Evolutionary conservation across 2,888 invertebrate species (phyloP).

Genomic region (Ophion costatus): DNA sequence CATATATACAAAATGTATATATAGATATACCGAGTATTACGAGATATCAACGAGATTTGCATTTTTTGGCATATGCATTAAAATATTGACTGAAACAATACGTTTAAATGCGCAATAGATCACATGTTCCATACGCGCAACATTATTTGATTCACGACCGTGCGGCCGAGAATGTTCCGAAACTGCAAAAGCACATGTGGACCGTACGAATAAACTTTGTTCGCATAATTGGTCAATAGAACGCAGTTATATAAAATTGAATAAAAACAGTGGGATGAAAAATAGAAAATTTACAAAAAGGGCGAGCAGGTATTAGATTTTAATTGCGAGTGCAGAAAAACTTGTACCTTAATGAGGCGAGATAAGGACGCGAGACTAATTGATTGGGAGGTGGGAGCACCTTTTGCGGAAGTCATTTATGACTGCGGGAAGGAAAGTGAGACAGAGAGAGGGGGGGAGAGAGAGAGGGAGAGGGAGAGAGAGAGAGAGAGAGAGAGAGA

Average conservation of each 20-base stretch:
- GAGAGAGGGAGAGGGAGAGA: too few relatives aligned
- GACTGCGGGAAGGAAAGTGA: background rate
- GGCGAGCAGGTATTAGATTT: background rate
- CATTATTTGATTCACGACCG: too few relatives aligned
- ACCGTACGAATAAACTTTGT: background rate
- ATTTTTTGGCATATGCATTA: too few relatives aligned
- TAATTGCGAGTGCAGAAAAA: conserved; percentile 4
- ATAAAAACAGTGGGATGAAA: background rate
- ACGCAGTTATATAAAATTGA: conserved; percentile 7
- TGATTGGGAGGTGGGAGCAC: conserved; percentile 19
- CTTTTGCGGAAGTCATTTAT: conserved; percentile 39
- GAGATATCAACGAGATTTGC: too few relatives aligned
- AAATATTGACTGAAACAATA: too few relatives aligned
- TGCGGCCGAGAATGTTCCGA: too few relatives aligned
- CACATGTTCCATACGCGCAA: too few relatives aligned
- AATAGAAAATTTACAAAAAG: background rate
- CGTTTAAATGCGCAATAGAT: too few relatives aligned
- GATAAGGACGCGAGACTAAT: conserved; percentile 33
- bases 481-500: too few relatives aligned
- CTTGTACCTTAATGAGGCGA: conserved; percentile 14
- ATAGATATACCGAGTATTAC: too few relatives aligned
- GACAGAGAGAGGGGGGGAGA: conserved; percentile 5
- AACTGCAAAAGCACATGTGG: too few relatives aligned
- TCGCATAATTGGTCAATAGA: conserved; percentile 6
- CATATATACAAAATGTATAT: too few relatives aligned